Conservation (phyloP, 2,888 invertebrate genomes). For the Drosophila phalerata region DNA sequence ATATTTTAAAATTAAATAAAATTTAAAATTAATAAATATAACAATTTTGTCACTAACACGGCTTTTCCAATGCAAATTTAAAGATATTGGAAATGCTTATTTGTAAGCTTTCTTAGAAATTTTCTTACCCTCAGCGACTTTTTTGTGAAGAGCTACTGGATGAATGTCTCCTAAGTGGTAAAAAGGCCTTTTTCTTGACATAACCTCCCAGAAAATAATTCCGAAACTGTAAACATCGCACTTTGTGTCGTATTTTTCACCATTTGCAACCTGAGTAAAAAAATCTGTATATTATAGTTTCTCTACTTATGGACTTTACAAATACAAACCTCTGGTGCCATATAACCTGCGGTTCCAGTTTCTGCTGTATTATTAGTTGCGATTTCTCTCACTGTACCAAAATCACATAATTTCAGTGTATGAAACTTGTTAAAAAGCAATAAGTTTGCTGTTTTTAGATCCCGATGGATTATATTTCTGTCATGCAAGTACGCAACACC, state of each 20-base stretch:
- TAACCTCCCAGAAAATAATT: slow-evolving; percentile 18
- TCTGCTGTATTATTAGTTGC: not conserved
- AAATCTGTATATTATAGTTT: too few relatives aligned
- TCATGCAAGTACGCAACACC: slow-evolving; percentile 20
- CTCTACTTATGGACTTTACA: too few relatives aligned
- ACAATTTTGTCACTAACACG: too few relatives aligned
- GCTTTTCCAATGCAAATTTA: too few relatives aligned
- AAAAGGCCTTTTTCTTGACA: slow-evolving; percentile 12
- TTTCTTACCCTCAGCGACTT: not conserved
- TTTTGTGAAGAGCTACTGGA: not conserved
- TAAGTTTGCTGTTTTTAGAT: slow-evolving; percentile 16
- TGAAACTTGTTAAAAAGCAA: not conserved
- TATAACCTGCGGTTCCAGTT: not conserved
- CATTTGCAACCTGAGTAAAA: not conserved
- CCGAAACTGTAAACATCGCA: slow-evolving; percentile 29
- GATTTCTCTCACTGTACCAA: slow-evolving; percentile 6
- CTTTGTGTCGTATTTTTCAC: not conserved
- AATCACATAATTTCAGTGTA: slow-evolving; percentile 13
- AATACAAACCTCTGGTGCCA: slow-evolving; percentile 13
- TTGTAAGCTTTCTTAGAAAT: too few relatives aligned
- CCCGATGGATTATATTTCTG: slow-evolving; percentile 5
- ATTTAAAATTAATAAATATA: too few relatives aligned
- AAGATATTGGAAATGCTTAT: too few relatives aligned
- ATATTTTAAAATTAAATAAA: not conserved
- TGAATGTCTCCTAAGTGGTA: not conserved